A percentile compares a stretch with the other conserved stretches of the same genome.
These are phyloP conservation scores for Pandemis cinnamomeana DNA, from an alignment of 2,888 invertebrate species.

Conservation along the genomic window DNA sequence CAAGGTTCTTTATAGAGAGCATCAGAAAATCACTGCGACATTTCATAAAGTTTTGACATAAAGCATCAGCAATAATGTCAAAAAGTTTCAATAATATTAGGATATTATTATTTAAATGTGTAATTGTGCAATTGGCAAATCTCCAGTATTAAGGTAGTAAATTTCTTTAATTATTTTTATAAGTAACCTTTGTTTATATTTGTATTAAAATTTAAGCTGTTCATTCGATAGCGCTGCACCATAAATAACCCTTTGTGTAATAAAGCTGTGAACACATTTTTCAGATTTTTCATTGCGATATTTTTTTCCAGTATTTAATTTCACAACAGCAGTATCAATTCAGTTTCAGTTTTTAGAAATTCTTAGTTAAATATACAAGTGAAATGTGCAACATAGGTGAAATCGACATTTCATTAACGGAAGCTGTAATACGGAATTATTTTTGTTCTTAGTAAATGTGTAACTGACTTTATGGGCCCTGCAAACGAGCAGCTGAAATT, in stretches of 20 bases:
- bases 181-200: too few relatives aligned
- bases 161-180: too few relatives aligned
- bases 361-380: background rate
- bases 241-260: conserved; percentile 15
- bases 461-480: conserved; percentile 11
- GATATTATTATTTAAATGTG: too few relatives aligned
- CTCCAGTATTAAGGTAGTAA: too few relatives aligned
- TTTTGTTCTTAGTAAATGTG: background rate
- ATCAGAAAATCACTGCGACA: background rate
- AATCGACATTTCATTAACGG: background rate
- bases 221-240: background rate
- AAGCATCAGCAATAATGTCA: background rate
- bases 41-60: background rate
- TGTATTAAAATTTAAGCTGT: too few relatives aligned
- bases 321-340: too few relatives aligned
- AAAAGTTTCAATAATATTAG: too few relatives aligned
- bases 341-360: background rate
- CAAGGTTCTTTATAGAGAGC: conserved; percentile 4
- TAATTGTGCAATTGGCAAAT: too few relatives aligned
- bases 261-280: conserved; percentile 6
- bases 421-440: background rate
- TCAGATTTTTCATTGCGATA: too few relatives aligned
- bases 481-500: conserved; percentile 24
- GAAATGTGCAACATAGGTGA: background rate
- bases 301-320: too few relatives aligned